Conservation (phyloP, 2,888 invertebrate species). For the Odontocolon sp. region DNA sequence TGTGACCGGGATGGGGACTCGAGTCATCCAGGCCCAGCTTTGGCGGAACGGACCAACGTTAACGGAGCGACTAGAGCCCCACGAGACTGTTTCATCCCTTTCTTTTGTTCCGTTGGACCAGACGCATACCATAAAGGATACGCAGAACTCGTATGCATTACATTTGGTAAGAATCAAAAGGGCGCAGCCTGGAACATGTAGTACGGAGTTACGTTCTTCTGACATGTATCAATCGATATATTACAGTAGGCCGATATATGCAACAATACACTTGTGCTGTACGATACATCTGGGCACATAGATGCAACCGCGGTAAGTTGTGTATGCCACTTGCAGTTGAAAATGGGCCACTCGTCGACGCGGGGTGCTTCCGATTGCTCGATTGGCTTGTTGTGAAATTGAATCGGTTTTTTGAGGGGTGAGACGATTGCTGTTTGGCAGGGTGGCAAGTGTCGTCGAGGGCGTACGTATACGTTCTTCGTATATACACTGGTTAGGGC, state of each 20-base stretch:
- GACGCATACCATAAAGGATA: slow-evolving; percentile 42
- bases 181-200: not conserved
- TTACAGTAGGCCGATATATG: no score
- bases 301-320: no score
- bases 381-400: slow-evolving; percentile 77
- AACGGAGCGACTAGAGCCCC: slow-evolving; percentile 25
- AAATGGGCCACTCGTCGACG: slow-evolving; percentile 64
- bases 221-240: no score
- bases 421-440: slow-evolving; percentile 52
- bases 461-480: slow-evolving; percentile 20
- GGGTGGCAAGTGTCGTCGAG: slow-evolving; percentile 57
- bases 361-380: slow-evolving; percentile 58
- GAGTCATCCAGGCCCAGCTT: slow-evolving; percentile 21
- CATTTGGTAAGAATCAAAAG: not conserved
- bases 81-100: slow-evolving; percentile 58
- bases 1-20: slow-evolving; percentile 55
- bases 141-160: not conserved
- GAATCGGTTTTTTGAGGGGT: slow-evolving; percentile 59
- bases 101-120: slow-evolving; percentile 51
- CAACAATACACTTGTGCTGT: no score
- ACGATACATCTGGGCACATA: no score
- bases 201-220: no score
- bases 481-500: slow-evolving; percentile 33
- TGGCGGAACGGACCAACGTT: not conserved
- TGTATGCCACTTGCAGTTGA: slow-evolving; percentile 44